Evolutionary conservation across 2,113 vertebrate genomes (phyloP).

Genomic region (Sinosuthora webbiana): DNA sequence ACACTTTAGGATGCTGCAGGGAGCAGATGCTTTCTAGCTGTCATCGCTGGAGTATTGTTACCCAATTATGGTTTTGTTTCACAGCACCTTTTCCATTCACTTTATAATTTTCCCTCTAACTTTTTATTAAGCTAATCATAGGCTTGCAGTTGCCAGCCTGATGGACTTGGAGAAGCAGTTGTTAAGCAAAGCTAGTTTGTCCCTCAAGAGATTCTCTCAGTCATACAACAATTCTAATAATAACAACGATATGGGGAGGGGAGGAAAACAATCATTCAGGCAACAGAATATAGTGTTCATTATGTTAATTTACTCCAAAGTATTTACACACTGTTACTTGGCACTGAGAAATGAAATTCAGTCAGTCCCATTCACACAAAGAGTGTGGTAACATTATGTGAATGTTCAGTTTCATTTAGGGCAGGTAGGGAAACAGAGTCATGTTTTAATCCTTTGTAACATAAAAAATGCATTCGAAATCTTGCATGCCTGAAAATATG

Average conservation of each 20-base stretch:
- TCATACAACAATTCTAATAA: constrained; percentile 38
- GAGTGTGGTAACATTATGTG: not conserved
- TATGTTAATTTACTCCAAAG: constrained; percentile 37
- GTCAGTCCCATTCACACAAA: not conserved
- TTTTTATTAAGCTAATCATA: constrained; percentile 33
- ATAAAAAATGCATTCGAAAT: not conserved
- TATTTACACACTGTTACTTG: not conserved
- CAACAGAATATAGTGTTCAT: constrained; percentile 11
- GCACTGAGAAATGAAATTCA: not conserved
- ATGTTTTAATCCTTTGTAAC: not conserved
- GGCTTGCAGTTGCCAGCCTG: constrained; percentile 13
- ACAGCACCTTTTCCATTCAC: not conserved
- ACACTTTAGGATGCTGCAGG: not conserved
- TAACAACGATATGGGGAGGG: not conserved
- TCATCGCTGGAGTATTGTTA: not conserved
- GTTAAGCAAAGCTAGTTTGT: constrained; percentile 28
- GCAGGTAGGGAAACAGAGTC: not conserved
- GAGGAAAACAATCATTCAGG: constrained; percentile 27
- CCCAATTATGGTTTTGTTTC: not conserved
- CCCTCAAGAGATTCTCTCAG: not conserved
- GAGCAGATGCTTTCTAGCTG: not conserved
- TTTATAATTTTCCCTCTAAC: constrained; percentile 6
- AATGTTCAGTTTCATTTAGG: not conserved
- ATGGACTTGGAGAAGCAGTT: constrained; percentile 2
- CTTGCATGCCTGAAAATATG: not conserved